Conservation (phyloP, 2,797 vertebrate species). For the Adelosebastes latens region DNA sequence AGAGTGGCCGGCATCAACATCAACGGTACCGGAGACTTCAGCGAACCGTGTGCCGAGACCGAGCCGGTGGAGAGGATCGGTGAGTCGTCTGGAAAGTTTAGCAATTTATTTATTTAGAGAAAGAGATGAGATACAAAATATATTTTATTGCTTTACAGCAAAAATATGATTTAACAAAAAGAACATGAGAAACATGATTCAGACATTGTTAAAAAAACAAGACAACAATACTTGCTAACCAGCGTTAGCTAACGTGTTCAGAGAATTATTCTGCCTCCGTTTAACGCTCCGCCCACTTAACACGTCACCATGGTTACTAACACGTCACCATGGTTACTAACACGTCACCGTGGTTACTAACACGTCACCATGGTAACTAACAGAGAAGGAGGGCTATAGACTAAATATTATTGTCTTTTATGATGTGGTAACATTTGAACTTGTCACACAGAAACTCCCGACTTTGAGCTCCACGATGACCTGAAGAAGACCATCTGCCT, state of each 20-base stretch:
- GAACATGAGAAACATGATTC: not conserved
- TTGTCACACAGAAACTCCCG: slow-evolving; percentile 90
- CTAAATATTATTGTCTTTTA: not conserved
- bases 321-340: no score
- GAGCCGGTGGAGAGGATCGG: slow-evolving; percentile 93
- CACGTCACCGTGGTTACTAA: no score
- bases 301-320: no score
- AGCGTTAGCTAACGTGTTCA: no score
- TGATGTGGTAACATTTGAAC: not conserved
- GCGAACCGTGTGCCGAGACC: slow-evolving; percentile 90
- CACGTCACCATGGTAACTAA: no score
- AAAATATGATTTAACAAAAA: not conserved
- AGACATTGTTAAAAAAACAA: no score
- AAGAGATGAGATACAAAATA: not conserved
- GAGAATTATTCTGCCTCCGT: no score
- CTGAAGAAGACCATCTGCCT: slow-evolving; percentile 95
- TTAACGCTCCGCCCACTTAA: no score
- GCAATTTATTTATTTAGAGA: not conserved
- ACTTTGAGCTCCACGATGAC: slow-evolving; percentile 96
- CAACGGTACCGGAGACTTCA: slow-evolving; percentile 96
- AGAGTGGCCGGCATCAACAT: slow-evolving; percentile 93
- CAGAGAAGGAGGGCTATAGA: not conserved
- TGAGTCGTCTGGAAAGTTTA: slow-evolving; percentile 64
- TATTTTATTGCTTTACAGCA: not conserved
- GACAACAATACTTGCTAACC: no score